A percentile compares a stretch with the other conserved stretches of the same genome.
Conservation (phyloP, 1,140 invertebrate species). For the Proales similis region DNA sequence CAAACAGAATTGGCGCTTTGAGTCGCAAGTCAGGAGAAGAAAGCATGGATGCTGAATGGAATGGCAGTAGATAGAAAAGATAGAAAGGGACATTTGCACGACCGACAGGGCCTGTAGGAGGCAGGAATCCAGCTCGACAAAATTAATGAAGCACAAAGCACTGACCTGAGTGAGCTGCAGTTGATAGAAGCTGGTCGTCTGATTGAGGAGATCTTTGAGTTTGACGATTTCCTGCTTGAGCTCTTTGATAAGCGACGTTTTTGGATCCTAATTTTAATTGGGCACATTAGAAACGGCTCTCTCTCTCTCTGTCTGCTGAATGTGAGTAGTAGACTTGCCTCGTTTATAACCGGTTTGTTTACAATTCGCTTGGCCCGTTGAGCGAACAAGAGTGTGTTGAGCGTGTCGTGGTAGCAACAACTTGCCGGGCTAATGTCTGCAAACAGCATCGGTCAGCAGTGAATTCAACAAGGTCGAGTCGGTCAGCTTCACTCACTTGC, state of each 20-base stretch:
- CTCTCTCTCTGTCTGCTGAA: too few relatives aligned
- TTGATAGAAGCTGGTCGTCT: slow-evolving; percentile 18
- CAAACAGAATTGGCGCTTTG: too few relatives aligned
- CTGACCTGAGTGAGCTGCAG: neutral
- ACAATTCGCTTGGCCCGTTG: slow-evolving; percentile 60
- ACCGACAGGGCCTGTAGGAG: too few relatives aligned
- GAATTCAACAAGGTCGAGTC: neutral
- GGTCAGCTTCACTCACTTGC: slow-evolving; percentile 48
- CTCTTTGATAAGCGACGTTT: slow-evolving; percentile 29
- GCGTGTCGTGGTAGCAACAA: slow-evolving; percentile 62
- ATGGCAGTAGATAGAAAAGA: too few relatives aligned
- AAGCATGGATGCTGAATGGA: too few relatives aligned
- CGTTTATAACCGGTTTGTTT: slow-evolving; percentile 58
- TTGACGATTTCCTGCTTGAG: slow-evolving; percentile 23
- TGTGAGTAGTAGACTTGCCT: slow-evolving; percentile 50
- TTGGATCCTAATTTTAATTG: slow-evolving; percentile 24
- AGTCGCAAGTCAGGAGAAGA: too few relatives aligned
- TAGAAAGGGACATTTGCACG: too few relatives aligned
- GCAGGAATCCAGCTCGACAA: too few relatives aligned
- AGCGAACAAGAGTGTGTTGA: slow-evolving; percentile 61
- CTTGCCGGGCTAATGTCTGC: slow-evolving; percentile 63
- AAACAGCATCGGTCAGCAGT: slow-evolving; percentile 50
- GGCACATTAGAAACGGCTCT: too few relatives aligned
- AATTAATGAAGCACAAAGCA: neutral
- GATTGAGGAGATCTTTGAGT: slow-evolving; percentile 9